A percentile compares a stretch with the other conserved stretches of the same genome.
These are phyloP conservation scores for Rissa tridactyla DNA, from an alignment of 2,113 vertebrate genomes.

Conservation along the genomic window DNA sequence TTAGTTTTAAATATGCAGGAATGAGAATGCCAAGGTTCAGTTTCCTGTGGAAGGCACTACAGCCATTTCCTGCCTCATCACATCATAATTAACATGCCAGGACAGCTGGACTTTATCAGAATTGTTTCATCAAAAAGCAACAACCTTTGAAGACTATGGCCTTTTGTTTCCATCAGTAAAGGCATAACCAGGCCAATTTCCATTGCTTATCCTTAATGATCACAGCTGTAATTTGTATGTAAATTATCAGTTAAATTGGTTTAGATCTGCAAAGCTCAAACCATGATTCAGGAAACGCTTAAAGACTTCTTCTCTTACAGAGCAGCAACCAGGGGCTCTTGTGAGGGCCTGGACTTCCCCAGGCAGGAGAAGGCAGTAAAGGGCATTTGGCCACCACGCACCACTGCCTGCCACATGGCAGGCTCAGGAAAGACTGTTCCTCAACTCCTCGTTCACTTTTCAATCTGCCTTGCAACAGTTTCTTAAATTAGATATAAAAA, in stretches of 20 bases:
- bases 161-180: constrained; percentile 56
- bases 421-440: not conserved
- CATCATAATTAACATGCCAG: constrained; percentile 67
- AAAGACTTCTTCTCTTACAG: not conserved
- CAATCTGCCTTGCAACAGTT: not conserved
- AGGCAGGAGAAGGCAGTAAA: not conserved
- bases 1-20: constrained; percentile 55
- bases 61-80: constrained; percentile 68
- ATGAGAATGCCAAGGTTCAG: constrained; percentile 63
- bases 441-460: not conserved
- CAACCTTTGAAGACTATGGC: constrained; percentile 59
- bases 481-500: not conserved
- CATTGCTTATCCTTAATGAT: constrained; percentile 52
- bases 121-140: constrained; percentile 65
- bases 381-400: not conserved
- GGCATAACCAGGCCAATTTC: constrained; percentile 49
- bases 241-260: constrained; percentile 39
- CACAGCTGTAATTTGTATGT: constrained; percentile 49
- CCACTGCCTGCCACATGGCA: not conserved
- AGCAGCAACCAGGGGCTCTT: not conserved
- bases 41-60: constrained; percentile 59
- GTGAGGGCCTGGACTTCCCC: not conserved
- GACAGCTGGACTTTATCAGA: constrained; percentile 73
- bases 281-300: not conserved
- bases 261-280: constrained; percentile 23